Percentiles rank a stretch among this genome's conserved stretches.
Conservation (phyloP, 2,113 vertebrate species). For the Etheostoma cragini region DNA sequence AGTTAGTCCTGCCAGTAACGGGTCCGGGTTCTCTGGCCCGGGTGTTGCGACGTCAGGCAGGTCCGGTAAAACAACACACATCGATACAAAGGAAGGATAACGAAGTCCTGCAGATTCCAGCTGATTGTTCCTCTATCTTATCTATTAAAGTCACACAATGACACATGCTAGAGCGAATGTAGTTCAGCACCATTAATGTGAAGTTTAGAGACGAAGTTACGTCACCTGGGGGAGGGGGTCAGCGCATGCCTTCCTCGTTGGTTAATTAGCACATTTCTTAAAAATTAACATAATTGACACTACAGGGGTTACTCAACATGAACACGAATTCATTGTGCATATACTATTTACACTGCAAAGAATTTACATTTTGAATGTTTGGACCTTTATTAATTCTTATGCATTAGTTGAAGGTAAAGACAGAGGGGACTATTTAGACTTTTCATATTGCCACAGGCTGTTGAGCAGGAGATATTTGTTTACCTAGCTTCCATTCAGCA, state of each 20-base stretch:
- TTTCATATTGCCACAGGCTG: not conserved
- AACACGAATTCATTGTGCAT: not conserved
- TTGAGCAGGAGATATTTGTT: not conserved
- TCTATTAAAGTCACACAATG: too few species aligned
- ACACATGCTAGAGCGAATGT: not conserved
- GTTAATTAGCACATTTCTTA: not conserved
- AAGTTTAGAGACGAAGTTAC: not conserved
- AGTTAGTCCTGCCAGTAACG: too few species aligned
- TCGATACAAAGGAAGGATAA: too few species aligned
- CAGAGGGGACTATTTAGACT: not conserved
- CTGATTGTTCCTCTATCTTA: fast-evolving
- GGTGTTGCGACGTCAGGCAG: not conserved
- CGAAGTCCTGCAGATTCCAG: fast-evolving
- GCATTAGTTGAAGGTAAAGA: not conserved
- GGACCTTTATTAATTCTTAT: not conserved
- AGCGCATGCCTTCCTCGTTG: not conserved
- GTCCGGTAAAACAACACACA: not conserved
- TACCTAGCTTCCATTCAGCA: too few species aligned
- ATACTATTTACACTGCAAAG: not conserved
- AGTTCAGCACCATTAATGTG: slow-evolving; percentile 1
- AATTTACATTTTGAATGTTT: not conserved
- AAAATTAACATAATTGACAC: not conserved
- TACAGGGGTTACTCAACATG: not conserved
- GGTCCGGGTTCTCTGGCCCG: too few species aligned
- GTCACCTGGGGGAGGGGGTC: not conserved